Percentiles rank a stretch among this genome's conserved stretches.
Conservation (phyloP, 2,113 vertebrate genomes). For the Chamaetylas fuelleborni region DNA sequence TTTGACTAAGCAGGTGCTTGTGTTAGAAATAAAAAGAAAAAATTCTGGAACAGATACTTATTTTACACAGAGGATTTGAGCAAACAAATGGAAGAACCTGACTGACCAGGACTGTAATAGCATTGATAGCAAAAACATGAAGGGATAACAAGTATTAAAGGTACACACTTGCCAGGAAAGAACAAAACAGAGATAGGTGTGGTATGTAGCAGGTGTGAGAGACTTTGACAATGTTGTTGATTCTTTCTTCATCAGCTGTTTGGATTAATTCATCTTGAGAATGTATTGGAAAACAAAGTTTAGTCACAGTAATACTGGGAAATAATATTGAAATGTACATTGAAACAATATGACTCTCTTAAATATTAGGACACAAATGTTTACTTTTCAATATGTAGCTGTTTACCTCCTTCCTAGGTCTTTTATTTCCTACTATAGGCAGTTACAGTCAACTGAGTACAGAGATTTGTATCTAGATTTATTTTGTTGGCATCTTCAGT, state of each 20-base stretch:
- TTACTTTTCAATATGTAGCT: neutral
- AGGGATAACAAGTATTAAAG: neutral
- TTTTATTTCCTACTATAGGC: neutral
- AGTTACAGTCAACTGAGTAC: neutral
- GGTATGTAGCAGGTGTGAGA: neutral
- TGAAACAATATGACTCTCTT: neutral
- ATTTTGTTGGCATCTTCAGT: neutral
- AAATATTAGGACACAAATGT: neutral
- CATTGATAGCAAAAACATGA: neutral
- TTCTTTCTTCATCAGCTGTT: neutral
- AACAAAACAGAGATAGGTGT: neutral
- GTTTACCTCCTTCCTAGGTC: neutral
- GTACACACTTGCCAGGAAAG: neutral
- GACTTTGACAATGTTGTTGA: neutral
- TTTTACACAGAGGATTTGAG: neutral
- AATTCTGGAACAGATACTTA: neutral
- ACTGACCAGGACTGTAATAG: neutral
- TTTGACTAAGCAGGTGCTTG: neutral
- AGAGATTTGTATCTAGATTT: neutral
- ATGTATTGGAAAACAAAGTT: neutral
- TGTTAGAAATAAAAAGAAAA: neutral
- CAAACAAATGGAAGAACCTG: neutral
- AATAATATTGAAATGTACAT: neutral
- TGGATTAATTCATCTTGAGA: neutral
- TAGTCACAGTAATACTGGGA: neutral